Conservation (phyloP, 1,140 invertebrate species). For the Plodia interpunctella region DNA sequence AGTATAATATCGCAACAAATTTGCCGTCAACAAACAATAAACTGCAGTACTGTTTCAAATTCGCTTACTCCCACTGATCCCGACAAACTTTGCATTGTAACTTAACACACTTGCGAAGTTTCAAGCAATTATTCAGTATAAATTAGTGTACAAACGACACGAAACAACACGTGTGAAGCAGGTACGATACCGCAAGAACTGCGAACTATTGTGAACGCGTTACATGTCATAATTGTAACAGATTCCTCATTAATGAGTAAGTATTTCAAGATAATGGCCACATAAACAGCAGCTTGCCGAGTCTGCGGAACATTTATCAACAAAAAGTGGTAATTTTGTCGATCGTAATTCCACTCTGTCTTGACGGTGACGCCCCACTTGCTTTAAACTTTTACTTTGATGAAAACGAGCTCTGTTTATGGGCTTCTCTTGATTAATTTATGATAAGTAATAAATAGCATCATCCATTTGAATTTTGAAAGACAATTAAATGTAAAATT, state of each 20-base stretch:
- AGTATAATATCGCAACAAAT: background rate
- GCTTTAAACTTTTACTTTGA: constrained; percentile 35
- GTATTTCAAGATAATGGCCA: constrained; percentile 67
- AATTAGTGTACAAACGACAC: background rate
- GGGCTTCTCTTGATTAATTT: constrained; percentile 23
- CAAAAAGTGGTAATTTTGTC: constrained; percentile 65
- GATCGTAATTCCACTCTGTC: constrained; percentile 49
- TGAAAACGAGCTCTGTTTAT: constrained; percentile 28
- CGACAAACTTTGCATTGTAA: background rate
- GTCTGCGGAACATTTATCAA: constrained; percentile 53
- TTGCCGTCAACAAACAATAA: background rate
- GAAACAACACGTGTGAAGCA: background rate
- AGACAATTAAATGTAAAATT: constrained; percentile 6
- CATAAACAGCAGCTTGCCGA: constrained; percentile 64
- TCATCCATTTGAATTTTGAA: constrained; percentile 8
- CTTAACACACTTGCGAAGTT: constrained; percentile 1
- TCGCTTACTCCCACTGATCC: background rate
- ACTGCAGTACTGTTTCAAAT: constrained; percentile 1
- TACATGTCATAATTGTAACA: constrained; percentile 48
- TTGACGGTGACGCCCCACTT: constrained; percentile 34
- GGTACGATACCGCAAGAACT: background rate
- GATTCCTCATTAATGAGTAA: constrained; percentile 69
- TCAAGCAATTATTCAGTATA: background rate
- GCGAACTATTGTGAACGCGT: constrained; percentile 23
- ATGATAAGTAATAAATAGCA: background rate